These are phyloP conservation scores for Mystacides longicornis DNA, from an alignment of 2,888 invertebrate species.

Conservation along the genomic window DNA sequence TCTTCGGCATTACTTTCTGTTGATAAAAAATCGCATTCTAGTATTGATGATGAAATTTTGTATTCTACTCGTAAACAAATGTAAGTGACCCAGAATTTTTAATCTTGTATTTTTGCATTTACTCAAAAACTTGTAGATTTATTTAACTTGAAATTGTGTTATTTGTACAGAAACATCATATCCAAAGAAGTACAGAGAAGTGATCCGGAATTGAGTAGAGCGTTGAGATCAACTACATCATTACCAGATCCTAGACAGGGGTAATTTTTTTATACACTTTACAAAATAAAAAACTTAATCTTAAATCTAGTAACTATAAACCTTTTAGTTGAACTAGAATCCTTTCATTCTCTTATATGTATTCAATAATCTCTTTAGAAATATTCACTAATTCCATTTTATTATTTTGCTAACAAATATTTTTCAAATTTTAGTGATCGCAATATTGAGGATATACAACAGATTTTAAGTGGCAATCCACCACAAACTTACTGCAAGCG, in stretches of 20 bases:
- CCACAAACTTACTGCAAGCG: slow-evolving; percentile 36
- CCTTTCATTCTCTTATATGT: too few species aligned
- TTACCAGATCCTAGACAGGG: slow-evolving; percentile 37
- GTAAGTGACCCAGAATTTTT: background rate
- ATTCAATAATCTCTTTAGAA: background rate
- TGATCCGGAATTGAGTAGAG: slow-evolving; percentile 41
- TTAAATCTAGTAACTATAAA: too few species aligned
- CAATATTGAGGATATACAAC: slow-evolving; percentile 12
- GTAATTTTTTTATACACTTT: slow-evolving; percentile 12
- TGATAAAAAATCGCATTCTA: slow-evolving; percentile 5
- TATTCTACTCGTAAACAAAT: slow-evolving; percentile 6
- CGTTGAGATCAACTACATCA: slow-evolving; percentile 43
- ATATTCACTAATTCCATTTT: slow-evolving; percentile 12
- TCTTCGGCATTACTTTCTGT: background rate
- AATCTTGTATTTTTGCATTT: background rate
- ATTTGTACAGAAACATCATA: slow-evolving; percentile 32
- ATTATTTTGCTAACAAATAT: slow-evolving; percentile 2
- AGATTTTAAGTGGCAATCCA: slow-evolving; percentile 28
- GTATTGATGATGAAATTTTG: slow-evolving; percentile 7
- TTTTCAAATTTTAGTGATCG: slow-evolving; percentile 14
- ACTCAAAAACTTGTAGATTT: too few species aligned
- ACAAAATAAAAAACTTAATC: background rate
- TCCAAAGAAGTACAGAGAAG: slow-evolving; percentile 32
- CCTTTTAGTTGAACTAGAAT: too few species aligned
- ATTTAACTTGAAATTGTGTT: too few species aligned